Base-by-base conservation (phyloP, 2,888 invertebrate species). In the Agrotis puta region DNA sequence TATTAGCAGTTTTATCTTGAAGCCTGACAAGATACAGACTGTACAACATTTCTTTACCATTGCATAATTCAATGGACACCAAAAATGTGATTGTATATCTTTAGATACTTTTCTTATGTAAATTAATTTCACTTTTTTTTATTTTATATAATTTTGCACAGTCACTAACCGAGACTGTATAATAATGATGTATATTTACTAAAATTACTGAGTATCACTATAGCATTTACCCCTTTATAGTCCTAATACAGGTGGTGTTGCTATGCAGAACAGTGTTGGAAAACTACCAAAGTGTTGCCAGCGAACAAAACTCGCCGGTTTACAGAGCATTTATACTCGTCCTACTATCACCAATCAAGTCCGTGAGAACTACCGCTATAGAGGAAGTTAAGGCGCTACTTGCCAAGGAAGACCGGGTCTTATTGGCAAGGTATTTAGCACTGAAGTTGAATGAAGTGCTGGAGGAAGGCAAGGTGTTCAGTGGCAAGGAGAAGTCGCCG, bases 301-400 rank as follows among this genome's bases (percentile, higher is more conserved):
- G 97, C 82, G 98, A 97, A 22, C 96, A 96, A 83, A 92, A 97
- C 22, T 97, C 97, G 3, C 97, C 98, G 0, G 92, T 98, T 61
- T 97, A 97, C 88, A 97, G 97, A 85, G 98, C 98, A 0, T 94
- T 99, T 43, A 94, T 98, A 61, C 96, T 97, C 79, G 97, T 97
- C 66, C 93, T 98, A 33, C 97, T 97, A 16, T 97, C 97, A 3
- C 96, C 97, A 2, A 96, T 97, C 54, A 97, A 97, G 70, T 88
- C 95, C 50, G 97, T 97, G 0, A 96, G 98, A 56, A 94, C 95
- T 56, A 97, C 97, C 64, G 98, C 98, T 65, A 92, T 97, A 48
- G 91, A 94, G 0, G 94, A 97, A 65, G 95, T 97, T 0, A 97
- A 97, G 81, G 94, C 96, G 57, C 95, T 98, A 58, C 94, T 98